Evolutionary conservation across 2,113 vertebrate genomes (phyloP).

Genomic region (Leptobrachium leishanense): DNA sequence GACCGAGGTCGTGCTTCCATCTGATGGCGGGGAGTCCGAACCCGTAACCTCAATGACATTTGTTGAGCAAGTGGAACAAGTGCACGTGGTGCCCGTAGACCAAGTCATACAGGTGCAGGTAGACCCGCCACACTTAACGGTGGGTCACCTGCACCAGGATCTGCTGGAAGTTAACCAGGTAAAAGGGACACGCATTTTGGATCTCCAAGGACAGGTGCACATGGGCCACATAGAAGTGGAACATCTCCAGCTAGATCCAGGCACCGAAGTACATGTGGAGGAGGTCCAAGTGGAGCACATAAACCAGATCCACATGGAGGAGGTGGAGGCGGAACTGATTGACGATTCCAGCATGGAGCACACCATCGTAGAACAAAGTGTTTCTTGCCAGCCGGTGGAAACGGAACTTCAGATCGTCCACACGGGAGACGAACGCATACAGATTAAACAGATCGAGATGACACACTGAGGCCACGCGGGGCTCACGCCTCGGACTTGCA

Average conservation of each 20-base stretch:
- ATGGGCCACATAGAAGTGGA: conserved; percentile 77
- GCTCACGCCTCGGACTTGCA: conserved; percentile 52
- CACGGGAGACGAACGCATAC: conserved; percentile 53
- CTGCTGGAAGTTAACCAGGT: conserved; percentile 75
- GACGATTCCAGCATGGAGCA: conserved; percentile 64
- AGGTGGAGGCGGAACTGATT: conserved; percentile 73
- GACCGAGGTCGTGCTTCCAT: conserved; percentile 75
- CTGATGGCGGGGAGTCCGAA: conserved; percentile 71
- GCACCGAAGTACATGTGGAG: conserved; percentile 77
- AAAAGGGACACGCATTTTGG: conserved; percentile 66
- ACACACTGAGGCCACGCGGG: conserved; percentile 50
- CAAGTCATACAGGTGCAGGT: conserved; percentile 80
- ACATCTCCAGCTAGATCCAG: conserved; percentile 78
- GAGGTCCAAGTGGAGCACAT: conserved; percentile 73
- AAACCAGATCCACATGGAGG: conserved; percentile 76
- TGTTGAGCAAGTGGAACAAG: conserved; percentile 83
- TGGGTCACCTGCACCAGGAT: conserved; percentile 79
- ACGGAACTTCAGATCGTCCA: conserved; percentile 50
- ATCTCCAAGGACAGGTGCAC: conserved; percentile 77
- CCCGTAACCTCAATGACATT: conserved; percentile 75
- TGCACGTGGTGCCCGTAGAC: conserved; percentile 82
- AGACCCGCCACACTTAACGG: conserved; percentile 76
- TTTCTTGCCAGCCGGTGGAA: conserved; percentile 50
- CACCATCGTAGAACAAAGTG: conserved; percentile 52
- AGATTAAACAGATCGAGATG: conserved; percentile 54